These are phyloP conservation scores for Sesamia nonagrioides DNA, from an alignment of 1,140 invertebrate species.

Conservation along the genomic window DNA sequence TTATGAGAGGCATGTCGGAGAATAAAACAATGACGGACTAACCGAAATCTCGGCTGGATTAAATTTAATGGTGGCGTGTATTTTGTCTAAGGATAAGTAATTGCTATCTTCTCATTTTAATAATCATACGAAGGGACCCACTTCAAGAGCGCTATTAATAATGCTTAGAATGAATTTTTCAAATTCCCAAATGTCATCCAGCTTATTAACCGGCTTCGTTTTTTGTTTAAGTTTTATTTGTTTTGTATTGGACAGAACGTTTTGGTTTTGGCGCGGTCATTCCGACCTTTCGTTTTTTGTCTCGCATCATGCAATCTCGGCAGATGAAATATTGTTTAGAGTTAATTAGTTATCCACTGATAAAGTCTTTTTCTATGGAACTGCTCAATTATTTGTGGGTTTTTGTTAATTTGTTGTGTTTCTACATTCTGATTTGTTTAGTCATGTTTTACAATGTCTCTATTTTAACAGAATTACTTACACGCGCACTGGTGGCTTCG, in stretches of 20 bases:
- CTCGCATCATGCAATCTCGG: constrained; percentile 78
- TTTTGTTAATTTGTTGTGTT: constrained; percentile 17
- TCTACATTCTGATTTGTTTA: not conserved
- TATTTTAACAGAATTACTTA: not conserved
- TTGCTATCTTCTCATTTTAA: constrained; percentile 79
- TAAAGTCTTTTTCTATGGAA: constrained; percentile 79
- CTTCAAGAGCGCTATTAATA: constrained; percentile 83
- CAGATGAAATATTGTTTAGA: constrained; percentile 86
- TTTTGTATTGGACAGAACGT: constrained; percentile 81
- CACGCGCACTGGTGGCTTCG: too few species aligned
- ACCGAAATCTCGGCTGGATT: constrained; percentile 61
- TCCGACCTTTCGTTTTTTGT: constrained; percentile 84
- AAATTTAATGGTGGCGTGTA: constrained; percentile 63
- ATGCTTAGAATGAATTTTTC: constrained; percentile 84
- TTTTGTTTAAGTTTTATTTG: constrained; percentile 85
- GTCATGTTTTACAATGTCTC: not conserved
- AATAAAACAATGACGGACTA: constrained; percentile 74
- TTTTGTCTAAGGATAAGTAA: constrained; percentile 76
- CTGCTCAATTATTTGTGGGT: constrained; percentile 56
- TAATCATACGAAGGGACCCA: constrained; percentile 70
- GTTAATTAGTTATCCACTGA: constrained; percentile 83
- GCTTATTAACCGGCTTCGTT: constrained; percentile 86
- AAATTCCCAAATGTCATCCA: constrained; percentile 87
- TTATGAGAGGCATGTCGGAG: constrained; percentile 70
- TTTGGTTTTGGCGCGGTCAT: constrained; percentile 86